Conservation (phyloP, 2,113 vertebrate genomes). For the Stegastes partitus region DNA sequence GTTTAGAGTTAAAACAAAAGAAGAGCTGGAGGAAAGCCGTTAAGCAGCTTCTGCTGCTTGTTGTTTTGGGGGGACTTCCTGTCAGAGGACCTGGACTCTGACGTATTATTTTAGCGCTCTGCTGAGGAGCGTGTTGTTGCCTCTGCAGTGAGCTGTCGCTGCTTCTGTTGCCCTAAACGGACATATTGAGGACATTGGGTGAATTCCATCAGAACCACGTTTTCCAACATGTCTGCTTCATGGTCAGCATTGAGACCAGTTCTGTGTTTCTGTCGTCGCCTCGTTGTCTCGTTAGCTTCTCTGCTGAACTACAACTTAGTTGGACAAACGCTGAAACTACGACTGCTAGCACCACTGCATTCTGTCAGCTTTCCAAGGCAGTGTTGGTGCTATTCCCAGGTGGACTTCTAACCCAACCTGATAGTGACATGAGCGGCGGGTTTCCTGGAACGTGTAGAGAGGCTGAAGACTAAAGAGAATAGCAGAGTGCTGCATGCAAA, state of each 20-base stretch:
- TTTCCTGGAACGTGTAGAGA: constrained; percentile 78
- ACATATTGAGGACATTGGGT: constrained; percentile 2
- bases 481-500: constrained; percentile 68
- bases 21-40: too few species aligned
- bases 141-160: not conserved
- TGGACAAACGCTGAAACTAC: constrained; percentile 9
- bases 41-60: too few species aligned
- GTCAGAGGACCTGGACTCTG: not conserved
- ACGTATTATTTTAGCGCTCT: too few species aligned
- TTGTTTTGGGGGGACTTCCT: too few species aligned
- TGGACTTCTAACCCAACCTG: constrained; percentile 49
- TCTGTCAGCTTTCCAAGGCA: constrained; percentile 58
- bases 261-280: too few species aligned
- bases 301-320: constrained; percentile 18
- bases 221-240: not conserved
- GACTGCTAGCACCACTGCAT: constrained; percentile 20
- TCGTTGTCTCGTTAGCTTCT: too few species aligned
- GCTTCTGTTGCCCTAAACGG: constrained; percentile 17
- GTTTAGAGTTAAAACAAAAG: too few species aligned
- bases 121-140: not conserved
- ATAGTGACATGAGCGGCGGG: constrained; percentile 51
- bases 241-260: not conserved
- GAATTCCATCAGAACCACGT: not conserved
- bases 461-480: constrained; percentile 79
- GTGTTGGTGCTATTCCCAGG: constrained; percentile 55